Evolutionary conservation across 2,113 vertebrate species (phyloP), one percentile per base, ranked within the genome.

Genomic region (Carassius gibelio): DNA sequence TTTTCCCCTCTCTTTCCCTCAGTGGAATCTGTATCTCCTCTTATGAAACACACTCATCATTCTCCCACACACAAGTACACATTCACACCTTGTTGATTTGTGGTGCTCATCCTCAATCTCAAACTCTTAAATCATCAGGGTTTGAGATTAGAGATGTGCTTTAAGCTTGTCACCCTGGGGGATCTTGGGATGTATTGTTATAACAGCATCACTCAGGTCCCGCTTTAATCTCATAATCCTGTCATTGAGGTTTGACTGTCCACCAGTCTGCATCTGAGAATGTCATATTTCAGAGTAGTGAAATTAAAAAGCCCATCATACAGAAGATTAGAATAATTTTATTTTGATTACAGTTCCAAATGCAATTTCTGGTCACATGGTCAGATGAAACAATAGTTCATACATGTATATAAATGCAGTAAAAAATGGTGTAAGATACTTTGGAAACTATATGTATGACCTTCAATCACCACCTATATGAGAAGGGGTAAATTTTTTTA

Each of bases 1-100:
- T 81, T 84, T 61, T 91, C 68, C 66, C 48, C 45, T 88, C 17
- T 83, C 72, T 69, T 85, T 90, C 84, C 83, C 85, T 82, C 26
- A 42, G 30, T 69, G 42, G 85, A 78, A 88, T 57, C 72, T 75
- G 26, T 62, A 76, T 61, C 69, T 36, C 82, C 36, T 79, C 76
- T 75, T 57, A 77, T 85, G 8, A 80, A 61, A 62, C 88, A 74
- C 36, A 69, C 3, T 83, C 34, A 38, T 57, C 21, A 59, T 59
- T 74, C n/a, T 83, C 30, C 59, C 19, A 26, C 0, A 0, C 9
- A 69, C 21, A 34, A 17, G 5, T 48, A 34, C 48, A 36, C 45
- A 82, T 55, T 52, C 3, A 55, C 74, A 85, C 72, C 45, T 64
- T 30, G 26, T 26, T 26, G 26, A 26, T 26, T 64, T 42, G 10